A percentile compares a stretch with the other conserved stretches of the same genome.
phyloP scores from a whole-genome alignment of 2,797 vertebrate species.

The Diceros bicornis region DNA sequence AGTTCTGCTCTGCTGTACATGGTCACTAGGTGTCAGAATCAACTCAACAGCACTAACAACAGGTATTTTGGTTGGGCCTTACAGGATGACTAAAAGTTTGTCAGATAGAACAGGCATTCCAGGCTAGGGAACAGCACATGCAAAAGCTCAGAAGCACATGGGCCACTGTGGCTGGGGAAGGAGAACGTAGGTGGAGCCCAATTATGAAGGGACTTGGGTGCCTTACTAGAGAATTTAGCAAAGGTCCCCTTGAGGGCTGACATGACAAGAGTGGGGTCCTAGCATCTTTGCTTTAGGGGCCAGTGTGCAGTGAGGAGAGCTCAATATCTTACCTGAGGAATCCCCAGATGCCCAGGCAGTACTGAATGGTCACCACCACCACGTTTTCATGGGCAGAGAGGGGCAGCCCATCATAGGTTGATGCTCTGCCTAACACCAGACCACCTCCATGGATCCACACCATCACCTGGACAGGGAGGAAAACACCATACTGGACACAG shows the following conservation, averaged over 20 bases:
- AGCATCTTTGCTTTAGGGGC: fast-evolving
- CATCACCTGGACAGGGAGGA: too few species aligned
- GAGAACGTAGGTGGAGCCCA: fast-evolving
- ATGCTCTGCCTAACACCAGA: slow-evolving; percentile 87
- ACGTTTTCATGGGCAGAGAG: slow-evolving; percentile 92
- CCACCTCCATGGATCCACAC: slow-evolving; percentile 89
- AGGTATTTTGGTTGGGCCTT: neutral
- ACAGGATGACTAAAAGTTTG: neutral
- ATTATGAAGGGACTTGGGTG: neutral
- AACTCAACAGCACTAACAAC: too few species aligned
- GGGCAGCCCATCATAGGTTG: slow-evolving; percentile 88
- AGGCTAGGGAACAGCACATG: neutral
- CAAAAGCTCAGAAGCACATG: neutral
- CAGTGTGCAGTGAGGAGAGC: too few species aligned
- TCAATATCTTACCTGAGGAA: slow-evolving; percentile 90
- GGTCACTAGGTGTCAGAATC: too few species aligned
- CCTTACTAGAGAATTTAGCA: neutral
- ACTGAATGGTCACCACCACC: slow-evolving; percentile 91
- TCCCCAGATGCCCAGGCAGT: slow-evolving; percentile 92
- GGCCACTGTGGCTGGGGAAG: neutral
- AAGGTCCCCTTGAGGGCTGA: neutral
- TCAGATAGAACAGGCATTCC: neutral
- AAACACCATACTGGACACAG: too few species aligned
- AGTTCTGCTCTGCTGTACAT: too few species aligned
- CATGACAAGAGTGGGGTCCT: neutral